A percentile compares a stretch with the other conserved stretches of the same genome.
Evolutionary conservation across 2,797 vertebrate genomes (phyloP).

Genomic region (Tenualosa ilisha): DNA sequence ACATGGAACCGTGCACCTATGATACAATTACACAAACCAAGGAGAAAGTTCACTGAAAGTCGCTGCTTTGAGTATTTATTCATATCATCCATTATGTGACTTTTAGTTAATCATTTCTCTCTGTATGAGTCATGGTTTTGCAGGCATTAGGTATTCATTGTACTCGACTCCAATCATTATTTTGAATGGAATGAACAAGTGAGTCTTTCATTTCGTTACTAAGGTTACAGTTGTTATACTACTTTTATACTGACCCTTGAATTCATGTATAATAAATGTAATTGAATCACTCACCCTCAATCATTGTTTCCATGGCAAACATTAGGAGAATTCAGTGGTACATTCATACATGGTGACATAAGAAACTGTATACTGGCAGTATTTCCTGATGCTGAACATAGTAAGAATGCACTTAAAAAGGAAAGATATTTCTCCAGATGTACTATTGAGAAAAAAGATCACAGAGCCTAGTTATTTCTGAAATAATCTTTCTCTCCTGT

Average conservation of each 20-base stretch:
- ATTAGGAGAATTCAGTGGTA: conserved; percentile 62
- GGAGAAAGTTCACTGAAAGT: not conserved
- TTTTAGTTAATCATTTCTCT: not conserved
- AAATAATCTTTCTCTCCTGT: conserved; percentile 68
- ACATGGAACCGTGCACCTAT: not conserved
- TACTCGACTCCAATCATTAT: not conserved
- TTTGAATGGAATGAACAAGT: not conserved
- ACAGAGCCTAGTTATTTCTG: conserved; percentile 73
- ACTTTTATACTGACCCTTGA: not conserved
- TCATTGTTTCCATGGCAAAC: conserved; percentile 74
- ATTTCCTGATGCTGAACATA: conserved; percentile 47
- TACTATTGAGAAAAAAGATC: conserved; percentile 50
- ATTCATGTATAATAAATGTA: conserved; percentile 3
- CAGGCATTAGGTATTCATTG: not conserved
- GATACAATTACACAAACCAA: not conserved
- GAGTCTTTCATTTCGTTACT: not conserved
- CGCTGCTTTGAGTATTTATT: not conserved
- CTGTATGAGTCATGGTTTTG: not conserved
- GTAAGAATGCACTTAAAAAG: conserved; percentile 45
- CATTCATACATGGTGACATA: conserved; percentile 44
- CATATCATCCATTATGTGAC: not conserved
- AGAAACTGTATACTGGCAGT: conserved; percentile 55
- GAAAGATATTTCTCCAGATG: conserved; percentile 59
- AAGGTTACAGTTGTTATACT: conserved; percentile 12
- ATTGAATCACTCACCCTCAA: conserved; percentile 44